A percentile compares a stretch with the other conserved stretches of the same genome.
Evolutionary conservation across 2,888 invertebrate genomes (phyloP).

Genomic region (Papilio elwesi): DNA sequence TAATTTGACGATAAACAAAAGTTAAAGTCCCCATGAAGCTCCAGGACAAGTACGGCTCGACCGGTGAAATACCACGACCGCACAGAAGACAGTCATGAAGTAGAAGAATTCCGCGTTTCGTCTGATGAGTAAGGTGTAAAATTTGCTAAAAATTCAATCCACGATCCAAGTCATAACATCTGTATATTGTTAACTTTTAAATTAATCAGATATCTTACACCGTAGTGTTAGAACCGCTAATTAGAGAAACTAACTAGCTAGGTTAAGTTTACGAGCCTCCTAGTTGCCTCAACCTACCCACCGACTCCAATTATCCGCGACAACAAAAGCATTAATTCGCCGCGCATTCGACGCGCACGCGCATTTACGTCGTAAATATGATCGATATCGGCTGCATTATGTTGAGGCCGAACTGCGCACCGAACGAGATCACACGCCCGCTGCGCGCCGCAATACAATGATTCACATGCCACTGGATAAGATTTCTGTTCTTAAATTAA

Average conservation of each 20-base stretch:
- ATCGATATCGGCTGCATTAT: slow-evolving; percentile 69
- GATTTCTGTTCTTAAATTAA: neutral
- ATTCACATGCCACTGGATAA: slow-evolving; percentile 8
- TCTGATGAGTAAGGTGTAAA: neutral
- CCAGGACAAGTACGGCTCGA: too few species aligned
- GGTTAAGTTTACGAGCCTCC: neutral
- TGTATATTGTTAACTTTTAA: slow-evolving; percentile 8
- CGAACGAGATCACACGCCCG: slow-evolving; percentile 57
- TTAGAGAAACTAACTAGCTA: slow-evolving; percentile 7
- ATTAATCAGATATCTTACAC: slow-evolving; percentile 5
- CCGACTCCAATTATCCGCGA: slow-evolving; percentile 46
- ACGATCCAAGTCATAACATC: neutral
- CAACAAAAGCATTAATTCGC: slow-evolving; percentile 48
- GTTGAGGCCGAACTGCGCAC: slow-evolving; percentile 47
- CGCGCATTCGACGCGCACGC: slow-evolving; percentile 39
- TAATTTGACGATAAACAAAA: too few species aligned
- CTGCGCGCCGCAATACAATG: slow-evolving; percentile 2
- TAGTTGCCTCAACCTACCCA: slow-evolving; percentile 25
- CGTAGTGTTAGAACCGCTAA: slow-evolving; percentile 14
- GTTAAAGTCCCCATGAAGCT: too few species aligned
- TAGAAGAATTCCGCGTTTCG: neutral
- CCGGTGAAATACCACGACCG: too few species aligned
- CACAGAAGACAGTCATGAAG: too few species aligned
- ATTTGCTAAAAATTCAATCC: neutral
- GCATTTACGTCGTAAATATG: slow-evolving; percentile 68